Base-by-base conservation (phyloP, 2,888 invertebrate genomes). In the Rotaria sp. region DNA sequence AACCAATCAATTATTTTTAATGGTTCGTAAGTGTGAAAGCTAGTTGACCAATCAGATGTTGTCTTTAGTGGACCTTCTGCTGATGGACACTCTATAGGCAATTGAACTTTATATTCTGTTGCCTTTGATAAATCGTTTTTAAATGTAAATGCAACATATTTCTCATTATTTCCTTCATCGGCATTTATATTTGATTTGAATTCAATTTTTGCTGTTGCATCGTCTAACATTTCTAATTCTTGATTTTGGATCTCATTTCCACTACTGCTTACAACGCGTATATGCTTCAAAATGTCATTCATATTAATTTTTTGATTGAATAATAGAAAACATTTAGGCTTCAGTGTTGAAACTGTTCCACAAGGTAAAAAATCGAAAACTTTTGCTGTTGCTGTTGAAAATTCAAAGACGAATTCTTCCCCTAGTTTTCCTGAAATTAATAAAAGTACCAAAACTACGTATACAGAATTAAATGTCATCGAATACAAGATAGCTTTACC, bases 101-200 rank as follows among this genome's bases (percentile, higher is more conserved):
- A 2, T 45, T 26, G 41, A 45, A 80, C 11, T 13, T 24, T 80
- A 45, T 80, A 80, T 41, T 80, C 24, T 80, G 75, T 80, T 45
- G 75, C 75, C 45, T 80, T 80, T 38, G 21, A 45, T 45, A 80
- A 26, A 80, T 80, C 75, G 24, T 80, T 2, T 80, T 80, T 80
- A 18, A 80, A 80, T 45, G 75, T 80, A 45, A 80, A 80, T 80
- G 75, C 75, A 80, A 80, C 75, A 80, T 80, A 80, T 80, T 26
- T 80, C 15, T 80, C 75, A 80, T 80, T 26, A 41, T 1, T 45
- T 80, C 75, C 75, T 80, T 80, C 75, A 45, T 80, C 45, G 2
- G 38, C 24, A 80, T 45, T 80, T 11, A 80, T 1, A 80, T 1
- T 26, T 21, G 26, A 21, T 24, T 38, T 45, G 26, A 80, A 80